Percentiles rank a stretch among this genome's conserved stretches.
Evolutionary conservation across 1,140 invertebrate species (phyloP).

Genomic region (Procambarus clarkii): DNA sequence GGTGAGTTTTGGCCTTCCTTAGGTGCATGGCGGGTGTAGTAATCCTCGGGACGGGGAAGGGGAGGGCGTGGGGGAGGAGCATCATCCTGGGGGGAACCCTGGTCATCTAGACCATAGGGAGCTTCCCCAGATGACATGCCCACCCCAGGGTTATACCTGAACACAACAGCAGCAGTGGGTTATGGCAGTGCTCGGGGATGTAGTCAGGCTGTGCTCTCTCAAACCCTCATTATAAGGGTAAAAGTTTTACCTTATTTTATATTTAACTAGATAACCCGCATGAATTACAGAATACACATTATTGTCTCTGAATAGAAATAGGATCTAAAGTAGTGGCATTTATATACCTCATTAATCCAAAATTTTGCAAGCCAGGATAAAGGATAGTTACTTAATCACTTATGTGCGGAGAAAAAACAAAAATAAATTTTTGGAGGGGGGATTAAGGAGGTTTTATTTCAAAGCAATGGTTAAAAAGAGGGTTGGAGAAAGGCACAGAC

Average conservation of each 20-base stretch:
- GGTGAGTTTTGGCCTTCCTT: conserved; percentile 70
- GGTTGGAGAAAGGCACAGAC: conserved; percentile 53
- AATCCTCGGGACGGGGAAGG: conserved; percentile 88
- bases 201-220: conserved; percentile 34
- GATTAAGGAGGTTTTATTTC: conserved; percentile 9
- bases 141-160: conserved; percentile 65
- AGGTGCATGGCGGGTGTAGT: conserved; percentile 68
- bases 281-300: neutral
- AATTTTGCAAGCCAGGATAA: neutral
- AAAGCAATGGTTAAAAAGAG: neutral
- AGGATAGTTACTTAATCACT: neutral
- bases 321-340: neutral
- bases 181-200: conserved; percentile 60
- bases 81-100: conserved; percentile 74
- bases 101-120: conserved; percentile 72
- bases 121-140: conserved; percentile 62
- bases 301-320: neutral
- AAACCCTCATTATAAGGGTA: conserved; percentile 39
- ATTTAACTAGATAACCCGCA: neutral
- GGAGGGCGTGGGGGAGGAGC: conserved; percentile 90
- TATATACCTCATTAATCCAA: conserved; percentile 44
- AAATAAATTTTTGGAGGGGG: neutral
- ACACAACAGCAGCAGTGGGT: conserved; percentile 66
- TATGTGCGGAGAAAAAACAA: neutral
- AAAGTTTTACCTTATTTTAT: neutral